These are phyloP conservation scores for Dryococelus australis DNA, from an alignment of 2,888 invertebrate genomes.

Conservation along the genomic window DNA sequence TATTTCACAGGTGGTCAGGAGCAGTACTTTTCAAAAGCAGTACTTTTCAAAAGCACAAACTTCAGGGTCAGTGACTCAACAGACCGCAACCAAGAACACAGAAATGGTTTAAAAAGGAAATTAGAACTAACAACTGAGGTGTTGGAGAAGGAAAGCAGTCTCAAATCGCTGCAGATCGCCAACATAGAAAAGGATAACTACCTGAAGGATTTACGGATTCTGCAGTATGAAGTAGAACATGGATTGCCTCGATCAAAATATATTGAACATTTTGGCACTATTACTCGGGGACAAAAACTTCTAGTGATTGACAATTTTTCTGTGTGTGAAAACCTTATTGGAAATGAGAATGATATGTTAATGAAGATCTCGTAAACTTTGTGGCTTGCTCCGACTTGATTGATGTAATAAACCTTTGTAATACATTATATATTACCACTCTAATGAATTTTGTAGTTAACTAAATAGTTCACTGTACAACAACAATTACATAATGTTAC, in stretches of 20 bases:
- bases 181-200: background rate
- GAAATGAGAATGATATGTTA: no score
- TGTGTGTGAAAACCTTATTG: no score
- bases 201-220: background rate
- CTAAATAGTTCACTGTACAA: background rate
- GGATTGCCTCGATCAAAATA: no score
- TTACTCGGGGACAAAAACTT: no score
- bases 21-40: no score
- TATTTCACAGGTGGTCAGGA: no score
- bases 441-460: background rate
- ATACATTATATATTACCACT: background rate
- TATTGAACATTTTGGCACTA: no score
- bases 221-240: no score
- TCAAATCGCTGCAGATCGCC: background rate
- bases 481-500: background rate
- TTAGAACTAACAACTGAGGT: background rate
- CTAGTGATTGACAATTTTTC: no score
- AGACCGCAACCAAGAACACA: background rate
- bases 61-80: background rate
- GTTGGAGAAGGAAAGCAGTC: background rate
- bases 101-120: background rate
- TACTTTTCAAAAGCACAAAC: no score
- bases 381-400: background rate
- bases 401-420: background rate
- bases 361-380: no score